Conservation (phyloP, 2,113 vertebrate species). For the Acrocephalus arundinaceus region DNA sequence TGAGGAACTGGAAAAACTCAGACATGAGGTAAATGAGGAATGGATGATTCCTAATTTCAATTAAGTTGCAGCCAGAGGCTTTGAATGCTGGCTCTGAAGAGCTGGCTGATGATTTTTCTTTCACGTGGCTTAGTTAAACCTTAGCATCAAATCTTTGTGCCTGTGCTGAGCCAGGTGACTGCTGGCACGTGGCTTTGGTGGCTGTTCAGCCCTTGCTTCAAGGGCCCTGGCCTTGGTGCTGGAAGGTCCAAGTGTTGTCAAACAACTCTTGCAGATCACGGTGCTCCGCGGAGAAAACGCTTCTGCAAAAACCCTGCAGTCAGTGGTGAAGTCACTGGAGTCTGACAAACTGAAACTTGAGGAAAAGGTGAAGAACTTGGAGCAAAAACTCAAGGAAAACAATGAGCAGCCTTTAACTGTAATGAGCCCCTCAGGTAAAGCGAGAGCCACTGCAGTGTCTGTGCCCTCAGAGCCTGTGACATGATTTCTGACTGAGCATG, state of each 20-base stretch:
- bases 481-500: not conserved
- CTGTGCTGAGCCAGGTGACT: not conserved
- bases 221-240: not conserved
- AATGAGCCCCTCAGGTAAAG: constrained; percentile 71
- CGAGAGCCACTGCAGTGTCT: not conserved
- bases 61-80: not conserved
- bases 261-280: constrained; percentile 74
- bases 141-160: not conserved
- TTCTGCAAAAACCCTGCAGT: constrained; percentile 82
- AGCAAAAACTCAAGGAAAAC: constrained; percentile 80
- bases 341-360: constrained; percentile 86
- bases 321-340: constrained; percentile 83
- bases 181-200: not conserved
- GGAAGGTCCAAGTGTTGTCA: not conserved
- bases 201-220: not conserved
- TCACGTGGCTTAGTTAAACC: not conserved
- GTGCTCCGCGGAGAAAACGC: constrained; percentile 82
- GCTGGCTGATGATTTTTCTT: not conserved
- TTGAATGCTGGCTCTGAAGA: not conserved
- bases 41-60: not conserved
- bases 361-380: constrained; percentile 84
- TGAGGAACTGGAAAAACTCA: constrained; percentile 87
- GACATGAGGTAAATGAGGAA: constrained; percentile 80
- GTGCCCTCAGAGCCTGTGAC: not conserved
- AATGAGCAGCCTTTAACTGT: constrained; percentile 66